A percentile compares a stretch with the other conserved stretches of the same genome.
Conservation (phyloP, 2,888 invertebrate genomes). For the Erebia palarica region DNA sequence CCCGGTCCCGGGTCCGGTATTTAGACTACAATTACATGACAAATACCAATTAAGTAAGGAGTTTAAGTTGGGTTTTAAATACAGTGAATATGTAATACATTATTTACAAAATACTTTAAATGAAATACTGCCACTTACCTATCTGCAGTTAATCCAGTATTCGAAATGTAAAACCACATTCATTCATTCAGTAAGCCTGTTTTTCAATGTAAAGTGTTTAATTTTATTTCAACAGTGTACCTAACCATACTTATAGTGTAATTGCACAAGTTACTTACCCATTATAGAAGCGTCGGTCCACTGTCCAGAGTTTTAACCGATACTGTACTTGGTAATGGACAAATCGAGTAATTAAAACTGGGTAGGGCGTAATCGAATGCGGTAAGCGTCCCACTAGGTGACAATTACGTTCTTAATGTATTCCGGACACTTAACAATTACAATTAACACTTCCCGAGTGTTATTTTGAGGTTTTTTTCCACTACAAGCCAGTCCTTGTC, state of each 20-base stretch:
- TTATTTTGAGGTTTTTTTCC: neutral
- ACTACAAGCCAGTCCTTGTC: no score
- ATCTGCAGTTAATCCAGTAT: neutral
- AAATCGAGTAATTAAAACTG: conserved; percentile 36
- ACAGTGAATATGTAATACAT: no score
- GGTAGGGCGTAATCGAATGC: conserved; percentile 32
- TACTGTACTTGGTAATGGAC: conserved; percentile 32
- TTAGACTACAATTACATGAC: no score
- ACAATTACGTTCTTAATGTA: conserved; percentile 17
- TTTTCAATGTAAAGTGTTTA: conserved; percentile 1
- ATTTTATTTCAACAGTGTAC: conserved; percentile 7
- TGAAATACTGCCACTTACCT: neutral
- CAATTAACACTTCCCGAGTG: neutral
- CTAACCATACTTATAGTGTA: neutral
- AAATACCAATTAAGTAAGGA: no score
- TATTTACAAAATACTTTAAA: no score
- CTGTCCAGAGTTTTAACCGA: conserved; percentile 23
- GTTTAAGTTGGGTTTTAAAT: no score
- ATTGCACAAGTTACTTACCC: conserved; percentile 19
- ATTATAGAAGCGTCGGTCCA: conserved; percentile 25
- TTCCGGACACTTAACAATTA: conserved; percentile 11
- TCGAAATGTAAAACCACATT: neutral
- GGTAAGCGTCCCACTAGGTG: conserved; percentile 26
- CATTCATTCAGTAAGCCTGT: neutral
- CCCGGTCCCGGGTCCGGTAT: no score